Conservation (phyloP, 1,140 invertebrate genomes). For the Ladona fulva region DNA sequence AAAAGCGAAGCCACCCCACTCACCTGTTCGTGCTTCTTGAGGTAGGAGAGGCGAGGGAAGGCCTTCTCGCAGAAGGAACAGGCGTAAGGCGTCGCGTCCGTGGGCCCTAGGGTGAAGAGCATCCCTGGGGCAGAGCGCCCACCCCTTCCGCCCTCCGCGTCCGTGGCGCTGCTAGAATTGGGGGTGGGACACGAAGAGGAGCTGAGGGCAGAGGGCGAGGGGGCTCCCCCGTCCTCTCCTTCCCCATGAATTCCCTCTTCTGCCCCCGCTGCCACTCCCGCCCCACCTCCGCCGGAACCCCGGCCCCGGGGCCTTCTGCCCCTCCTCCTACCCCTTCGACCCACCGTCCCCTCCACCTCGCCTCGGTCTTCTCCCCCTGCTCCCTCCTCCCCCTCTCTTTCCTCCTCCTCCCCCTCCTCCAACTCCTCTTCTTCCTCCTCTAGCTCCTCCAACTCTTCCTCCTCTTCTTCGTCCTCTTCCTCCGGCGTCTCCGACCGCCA, state of each 20-base stretch:
- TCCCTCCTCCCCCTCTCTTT: not conserved
- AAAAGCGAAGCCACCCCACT: too few relatives aligned
- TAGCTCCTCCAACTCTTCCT: not conserved
- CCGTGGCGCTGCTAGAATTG: conserved; percentile 38
- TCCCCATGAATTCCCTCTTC: conserved; percentile 24
- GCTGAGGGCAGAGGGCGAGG: conserved; percentile 48
- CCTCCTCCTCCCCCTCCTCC: not conserved
- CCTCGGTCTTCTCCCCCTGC: conserved; percentile 11
- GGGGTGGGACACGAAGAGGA: conserved; percentile 42
- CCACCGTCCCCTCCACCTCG: conserved; percentile 18
- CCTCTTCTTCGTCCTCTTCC: conserved; percentile 15
- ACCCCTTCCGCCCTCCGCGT: conserved; percentile 29
- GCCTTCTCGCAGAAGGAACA: conserved; percentile 88
- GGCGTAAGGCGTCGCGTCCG: conserved; percentile 69
- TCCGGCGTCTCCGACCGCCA: conserved; percentile 51
- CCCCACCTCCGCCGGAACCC: conserved; percentile 22
- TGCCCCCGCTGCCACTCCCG: conserved; percentile 19
- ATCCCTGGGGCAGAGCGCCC: conserved; percentile 41
- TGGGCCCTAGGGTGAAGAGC: conserved; percentile 55
- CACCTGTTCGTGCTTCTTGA: conserved; percentile 92
- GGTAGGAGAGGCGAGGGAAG: conserved; percentile 73
- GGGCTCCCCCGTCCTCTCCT: conserved; percentile 27
- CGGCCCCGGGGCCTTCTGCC: conserved; percentile 21
- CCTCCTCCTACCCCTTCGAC: conserved; percentile 20
- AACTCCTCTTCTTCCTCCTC: not conserved